A percentile compares a stretch with the other conserved stretches of the same genome.
These are phyloP conservation scores for Caretta caretta DNA, from an alignment of 2,113 vertebrate genomes.

Conservation along the genomic window DNA sequence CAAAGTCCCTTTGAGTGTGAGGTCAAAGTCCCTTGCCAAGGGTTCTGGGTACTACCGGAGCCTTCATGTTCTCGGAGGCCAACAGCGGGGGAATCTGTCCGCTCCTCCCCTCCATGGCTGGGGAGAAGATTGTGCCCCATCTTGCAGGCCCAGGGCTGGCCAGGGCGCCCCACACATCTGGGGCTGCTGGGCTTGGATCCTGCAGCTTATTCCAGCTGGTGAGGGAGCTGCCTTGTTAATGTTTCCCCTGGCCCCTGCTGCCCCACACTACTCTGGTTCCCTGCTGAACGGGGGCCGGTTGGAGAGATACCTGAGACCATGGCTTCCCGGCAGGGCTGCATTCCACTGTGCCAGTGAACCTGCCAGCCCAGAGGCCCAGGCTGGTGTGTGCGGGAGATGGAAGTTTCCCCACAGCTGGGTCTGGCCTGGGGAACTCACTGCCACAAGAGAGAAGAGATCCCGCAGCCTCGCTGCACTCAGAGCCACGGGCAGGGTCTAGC, in stretches of 20 bases:
- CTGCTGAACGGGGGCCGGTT: no score
- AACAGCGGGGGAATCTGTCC: background rate
- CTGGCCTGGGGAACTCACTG: background rate
- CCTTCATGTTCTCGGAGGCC: no score
- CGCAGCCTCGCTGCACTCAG: background rate
- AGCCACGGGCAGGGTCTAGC: background rate
- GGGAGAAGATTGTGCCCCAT: background rate
- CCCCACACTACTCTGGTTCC: background rate
- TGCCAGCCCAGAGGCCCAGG: no score
- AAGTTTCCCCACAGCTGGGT: background rate
- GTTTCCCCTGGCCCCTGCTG: background rate
- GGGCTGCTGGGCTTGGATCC: background rate
- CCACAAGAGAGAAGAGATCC: background rate
- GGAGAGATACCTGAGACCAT: no score
- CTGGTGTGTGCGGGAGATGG: no score
- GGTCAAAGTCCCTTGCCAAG: background rate
- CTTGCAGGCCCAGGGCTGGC: background rate
- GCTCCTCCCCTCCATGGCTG: background rate
- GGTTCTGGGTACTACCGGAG: no score
- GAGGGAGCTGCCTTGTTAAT: background rate
- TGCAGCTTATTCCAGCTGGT: background rate
- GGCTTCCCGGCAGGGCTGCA: background rate
- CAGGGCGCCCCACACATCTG: background rate
- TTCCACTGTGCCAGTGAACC: no score
- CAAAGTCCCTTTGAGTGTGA: no score